Evolutionary conservation across 2,113 vertebrate genomes (phyloP).

Genomic region (Brevimyrus niger): DNA sequence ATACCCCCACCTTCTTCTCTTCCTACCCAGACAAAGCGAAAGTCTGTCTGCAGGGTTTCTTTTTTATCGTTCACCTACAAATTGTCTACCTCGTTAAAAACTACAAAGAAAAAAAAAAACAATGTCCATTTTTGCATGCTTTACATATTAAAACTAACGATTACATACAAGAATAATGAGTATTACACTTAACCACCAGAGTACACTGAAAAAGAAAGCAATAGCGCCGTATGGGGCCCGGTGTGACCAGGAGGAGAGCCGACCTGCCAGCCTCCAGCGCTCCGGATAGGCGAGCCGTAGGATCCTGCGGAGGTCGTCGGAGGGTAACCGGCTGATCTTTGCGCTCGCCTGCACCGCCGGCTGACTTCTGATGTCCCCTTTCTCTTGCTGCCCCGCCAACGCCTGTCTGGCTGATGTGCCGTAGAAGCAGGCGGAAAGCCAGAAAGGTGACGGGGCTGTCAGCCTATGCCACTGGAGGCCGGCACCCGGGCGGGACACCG

Average conservation of each 20-base stretch:
- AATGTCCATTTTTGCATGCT: neutral
- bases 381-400: conserved; percentile 12
- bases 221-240: neutral
- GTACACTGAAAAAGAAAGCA: neutral
- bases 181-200: neutral
- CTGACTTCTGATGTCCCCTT: conserved; percentile 13
- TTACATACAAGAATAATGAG: neutral
- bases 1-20: no score
- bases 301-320: conserved; percentile 62
- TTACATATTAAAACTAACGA: neutral
- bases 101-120: neutral
- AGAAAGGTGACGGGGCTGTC: neutral
- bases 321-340: conserved; percentile 30
- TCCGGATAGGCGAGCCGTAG: conserved; percentile 68
- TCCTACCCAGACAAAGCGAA: no score
- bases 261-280: conserved; percentile 76
- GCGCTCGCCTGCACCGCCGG: neutral
- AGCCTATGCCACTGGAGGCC: neutral
- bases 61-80: no score
- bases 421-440: conserved; percentile 3
- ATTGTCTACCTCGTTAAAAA: no score
- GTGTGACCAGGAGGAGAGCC: neutral
- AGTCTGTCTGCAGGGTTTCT: no score
- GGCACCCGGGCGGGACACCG: neutral
- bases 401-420: conserved; percentile 46